A percentile compares a stretch with the other conserved stretches of the same genome.
Conservation (phyloP, 2,113 vertebrate species). For the Synchiropus splendidus region DNA sequence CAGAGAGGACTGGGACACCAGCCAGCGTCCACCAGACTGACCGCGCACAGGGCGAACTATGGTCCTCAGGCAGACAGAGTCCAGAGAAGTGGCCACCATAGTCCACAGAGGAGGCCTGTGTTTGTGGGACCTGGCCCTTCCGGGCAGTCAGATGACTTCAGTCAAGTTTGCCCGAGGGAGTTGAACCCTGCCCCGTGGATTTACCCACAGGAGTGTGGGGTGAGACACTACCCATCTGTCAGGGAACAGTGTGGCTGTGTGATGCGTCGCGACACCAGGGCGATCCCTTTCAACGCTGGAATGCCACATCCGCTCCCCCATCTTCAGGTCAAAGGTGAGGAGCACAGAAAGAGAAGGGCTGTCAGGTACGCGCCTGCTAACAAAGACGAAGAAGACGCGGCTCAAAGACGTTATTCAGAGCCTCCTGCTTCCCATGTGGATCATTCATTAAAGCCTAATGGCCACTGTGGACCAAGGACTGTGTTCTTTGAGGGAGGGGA, state of each 20-base stretch:
- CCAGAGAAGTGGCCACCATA: constrained; percentile 29
- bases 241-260: constrained; percentile 56
- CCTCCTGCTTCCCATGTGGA: constrained; percentile 5
- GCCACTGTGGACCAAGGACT: constrained; percentile 35
- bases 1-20: constrained; percentile 23
- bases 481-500: constrained; percentile 30
- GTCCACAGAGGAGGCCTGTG: constrained; percentile 60
- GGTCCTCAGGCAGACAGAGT: constrained; percentile 27
- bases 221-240: constrained; percentile 47
- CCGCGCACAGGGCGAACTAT: constrained; percentile 36
- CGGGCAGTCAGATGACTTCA: constrained; percentile 31
- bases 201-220: constrained; percentile 31
- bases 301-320: constrained; percentile 48
- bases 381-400: constrained; percentile 27
- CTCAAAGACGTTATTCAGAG: constrained; percentile 30
- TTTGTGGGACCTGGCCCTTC: constrained; percentile 34
- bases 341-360: constrained; percentile 31
- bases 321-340: constrained; percentile 59
- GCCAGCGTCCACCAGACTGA: constrained; percentile 23
- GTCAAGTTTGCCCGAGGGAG: constrained; percentile 46
- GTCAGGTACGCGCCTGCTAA: constrained; percentile 25
- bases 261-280: constrained; percentile 20
- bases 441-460: constrained; percentile 28
- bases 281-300: constrained; percentile 30
- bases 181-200: constrained; percentile 42